Base-by-base conservation (phyloP, 2,888 invertebrate genomes). In the Lycaena phlaeas region DNA sequence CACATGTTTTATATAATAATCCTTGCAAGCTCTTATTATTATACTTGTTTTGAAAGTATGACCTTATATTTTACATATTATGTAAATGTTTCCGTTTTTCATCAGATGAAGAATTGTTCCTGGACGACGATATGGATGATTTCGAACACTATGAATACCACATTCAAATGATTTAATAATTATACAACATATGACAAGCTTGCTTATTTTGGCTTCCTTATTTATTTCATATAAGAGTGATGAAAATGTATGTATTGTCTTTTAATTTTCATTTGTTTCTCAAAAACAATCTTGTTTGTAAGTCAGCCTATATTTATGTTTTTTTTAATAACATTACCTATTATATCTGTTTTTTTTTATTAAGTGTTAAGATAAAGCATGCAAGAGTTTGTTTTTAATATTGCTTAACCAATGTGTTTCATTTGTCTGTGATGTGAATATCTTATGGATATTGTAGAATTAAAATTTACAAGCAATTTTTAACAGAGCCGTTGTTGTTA, bases 91-190 rank as follows among this genome's bases (percentile, higher is more conserved):
- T 9, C 14, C 29, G 11, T 15, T 25, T 34, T 11, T 30, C 26
- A 14, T 30, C 53, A 70, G 77, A 73, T 40, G 76, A 78, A 22
- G 76, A 74, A 18, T 34, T 65, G 27, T 70, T 62, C 38, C 43
- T 72, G 44, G 73, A 71, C 6, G 69, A 74, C 3, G 74, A 72
- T 3, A 45, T 68, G 17, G 66, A 71, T 5, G 67, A 75, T 12
- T 61, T 61, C 38, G 69, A 70, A 9, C 61, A 51, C 4, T 38
- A 70, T 27, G 27, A 41, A 27, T 36, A 70, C 27, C 56, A 61
- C 38, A 59, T 58, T n/a, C 67, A 56, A 3, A 61, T 38, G 55
- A 74, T 39, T 53, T 76, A 34, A 41, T 44, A 27, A 42, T 39
- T 27, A 36, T 17, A 12, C 30, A 10, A 34, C 17, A 25, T 14